phyloP scores from a whole-genome alignment of 2,113 vertebrate genomes.

The Papio anubis region DNA sequence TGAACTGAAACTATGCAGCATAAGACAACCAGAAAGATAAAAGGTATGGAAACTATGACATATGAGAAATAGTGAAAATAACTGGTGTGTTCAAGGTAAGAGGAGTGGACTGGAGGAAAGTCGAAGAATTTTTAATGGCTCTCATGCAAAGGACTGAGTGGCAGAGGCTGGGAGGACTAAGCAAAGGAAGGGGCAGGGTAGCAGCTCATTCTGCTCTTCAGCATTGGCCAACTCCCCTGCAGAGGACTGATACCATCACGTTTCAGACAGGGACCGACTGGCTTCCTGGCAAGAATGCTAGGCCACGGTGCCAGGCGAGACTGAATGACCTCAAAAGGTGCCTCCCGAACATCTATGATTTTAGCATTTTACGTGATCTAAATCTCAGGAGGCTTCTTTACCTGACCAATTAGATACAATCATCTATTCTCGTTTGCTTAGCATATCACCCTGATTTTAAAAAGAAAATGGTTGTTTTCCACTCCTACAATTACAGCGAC shows the following conservation, averaged over 20 bases:
- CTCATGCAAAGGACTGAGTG: not conserved
- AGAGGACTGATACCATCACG: not conserved
- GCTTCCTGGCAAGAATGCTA: not conserved
- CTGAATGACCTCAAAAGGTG: not conserved
- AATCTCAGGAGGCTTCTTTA: not conserved
- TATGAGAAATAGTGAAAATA: not conserved
- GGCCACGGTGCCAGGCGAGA: not conserved
- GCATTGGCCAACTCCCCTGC: not conserved
- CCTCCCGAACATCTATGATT: not conserved
- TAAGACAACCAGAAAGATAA: not conserved
- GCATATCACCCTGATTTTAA: not conserved
- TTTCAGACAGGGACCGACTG: not conserved
- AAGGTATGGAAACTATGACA: not conserved
- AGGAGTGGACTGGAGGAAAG: not conserved
- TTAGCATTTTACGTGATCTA: not conserved
- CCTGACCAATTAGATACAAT: not conserved
- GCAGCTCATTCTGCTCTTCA: too few species aligned
- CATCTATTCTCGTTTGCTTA: not conserved
- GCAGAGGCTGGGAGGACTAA: not conserved
- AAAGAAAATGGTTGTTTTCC: not conserved
- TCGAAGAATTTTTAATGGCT: not conserved
- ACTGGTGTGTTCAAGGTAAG: not conserved
- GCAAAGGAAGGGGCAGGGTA: not conserved
- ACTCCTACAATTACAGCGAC: not conserved
- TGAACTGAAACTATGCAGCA: not conserved